A percentile compares a stretch with the other conserved stretches of the same genome.
Conservation (phyloP, 2,113 vertebrate species). For the Columba livia region DNA sequence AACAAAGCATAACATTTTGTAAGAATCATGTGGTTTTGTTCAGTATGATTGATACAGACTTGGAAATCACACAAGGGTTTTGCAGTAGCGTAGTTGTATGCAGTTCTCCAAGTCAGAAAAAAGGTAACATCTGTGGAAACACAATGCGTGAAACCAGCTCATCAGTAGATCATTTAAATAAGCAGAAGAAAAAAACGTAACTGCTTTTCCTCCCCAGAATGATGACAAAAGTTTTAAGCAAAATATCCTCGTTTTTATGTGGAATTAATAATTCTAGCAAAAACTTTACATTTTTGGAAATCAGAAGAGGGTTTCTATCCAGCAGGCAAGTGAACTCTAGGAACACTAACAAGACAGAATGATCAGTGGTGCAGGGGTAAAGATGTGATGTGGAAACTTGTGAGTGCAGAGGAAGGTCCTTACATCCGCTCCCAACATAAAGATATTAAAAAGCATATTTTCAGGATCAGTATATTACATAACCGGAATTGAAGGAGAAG, state of each 20-base stretch:
- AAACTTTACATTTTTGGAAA: background rate
- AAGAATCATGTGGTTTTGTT: background rate
- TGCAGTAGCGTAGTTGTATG: background rate
- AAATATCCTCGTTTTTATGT: background rate
- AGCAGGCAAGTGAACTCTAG: background rate
- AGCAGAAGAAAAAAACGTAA: background rate
- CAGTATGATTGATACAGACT: background rate
- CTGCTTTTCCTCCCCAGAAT: background rate
- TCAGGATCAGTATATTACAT: background rate
- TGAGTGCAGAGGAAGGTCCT: background rate
- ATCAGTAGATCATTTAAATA: background rate
- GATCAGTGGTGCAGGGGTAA: too few relatives aligned
- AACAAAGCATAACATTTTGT: background rate
- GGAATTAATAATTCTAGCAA: background rate
- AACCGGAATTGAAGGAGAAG: background rate
- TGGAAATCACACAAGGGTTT: background rate
- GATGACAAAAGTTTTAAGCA: background rate
- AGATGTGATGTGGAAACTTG: background rate
- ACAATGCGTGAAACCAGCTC: background rate
- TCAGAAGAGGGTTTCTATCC: background rate
- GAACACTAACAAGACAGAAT: background rate
- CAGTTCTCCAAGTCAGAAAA: background rate
- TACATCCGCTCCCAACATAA: background rate
- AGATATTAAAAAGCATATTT: background rate
- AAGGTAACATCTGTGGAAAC: background rate